Conservation (phyloP, 2,113 vertebrate species). For the Vulpes lagopus region DNA sequence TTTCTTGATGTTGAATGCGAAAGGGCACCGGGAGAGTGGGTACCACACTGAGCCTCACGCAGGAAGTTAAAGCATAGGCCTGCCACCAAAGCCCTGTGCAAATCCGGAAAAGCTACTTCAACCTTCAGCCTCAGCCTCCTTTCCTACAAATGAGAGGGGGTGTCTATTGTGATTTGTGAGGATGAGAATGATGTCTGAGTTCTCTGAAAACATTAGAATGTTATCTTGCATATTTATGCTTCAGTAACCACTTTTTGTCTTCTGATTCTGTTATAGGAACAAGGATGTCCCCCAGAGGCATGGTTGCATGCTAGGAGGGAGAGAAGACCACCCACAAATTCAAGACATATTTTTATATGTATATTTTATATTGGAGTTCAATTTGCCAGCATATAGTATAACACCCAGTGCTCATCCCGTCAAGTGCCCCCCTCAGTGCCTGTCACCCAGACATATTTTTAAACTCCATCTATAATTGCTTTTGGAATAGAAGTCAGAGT, state of each 20-base stretch:
- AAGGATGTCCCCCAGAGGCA: neutral
- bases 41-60: rapidly evolving
- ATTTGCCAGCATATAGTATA: too few species aligned
- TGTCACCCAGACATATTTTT: neutral
- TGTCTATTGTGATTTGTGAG: neutral
- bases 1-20: neutral
- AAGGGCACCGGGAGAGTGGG: rapidly evolving
- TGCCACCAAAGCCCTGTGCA: neutral
- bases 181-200: neutral
- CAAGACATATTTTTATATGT: neutral
- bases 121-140: neutral
- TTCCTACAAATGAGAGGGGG: neutral
- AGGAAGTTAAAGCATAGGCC: neutral
- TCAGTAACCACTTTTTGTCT: neutral
- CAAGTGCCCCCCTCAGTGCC: too few species aligned
- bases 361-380: too few species aligned
- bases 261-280: neutral
- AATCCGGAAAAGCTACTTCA: neutral
- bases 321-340: neutral
- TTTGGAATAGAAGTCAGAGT: neutral
- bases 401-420: too few species aligned
- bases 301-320: neutral
- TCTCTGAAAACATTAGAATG: neutral
- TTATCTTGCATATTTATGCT: neutral
- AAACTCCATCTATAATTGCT: neutral